These are phyloP conservation scores for Pelmatolapia mariae DNA, from an alignment of 2,113 vertebrate genomes.

Conservation along the genomic window DNA sequence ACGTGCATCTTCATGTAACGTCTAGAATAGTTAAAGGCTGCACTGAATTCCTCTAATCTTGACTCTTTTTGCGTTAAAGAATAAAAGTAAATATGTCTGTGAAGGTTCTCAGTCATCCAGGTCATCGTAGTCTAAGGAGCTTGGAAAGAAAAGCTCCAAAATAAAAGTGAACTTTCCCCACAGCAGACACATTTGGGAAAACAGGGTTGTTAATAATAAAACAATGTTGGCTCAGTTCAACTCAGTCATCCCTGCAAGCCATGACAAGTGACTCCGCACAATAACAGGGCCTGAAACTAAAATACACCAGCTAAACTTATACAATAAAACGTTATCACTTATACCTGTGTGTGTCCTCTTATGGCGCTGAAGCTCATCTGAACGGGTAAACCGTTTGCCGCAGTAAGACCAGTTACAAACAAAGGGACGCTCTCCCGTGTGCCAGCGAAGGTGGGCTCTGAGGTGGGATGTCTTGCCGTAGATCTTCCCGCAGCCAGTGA, in stretches of 20 bases:
- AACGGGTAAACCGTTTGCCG: conserved; percentile 94
- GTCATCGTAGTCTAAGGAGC: too few species aligned
- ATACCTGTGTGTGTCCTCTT: conserved; percentile 94
- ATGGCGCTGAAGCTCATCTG: conserved; percentile 93
- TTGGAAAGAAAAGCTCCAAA: too few species aligned
- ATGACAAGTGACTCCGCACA: background rate
- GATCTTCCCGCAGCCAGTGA: conserved; percentile 88
- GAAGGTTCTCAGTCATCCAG: too few species aligned
- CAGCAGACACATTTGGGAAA: background rate
- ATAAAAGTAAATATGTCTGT: background rate
- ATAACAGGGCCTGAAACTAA: background rate
- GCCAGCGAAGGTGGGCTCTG: conserved; percentile 92
- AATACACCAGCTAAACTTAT: background rate
- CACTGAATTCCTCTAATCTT: background rate
- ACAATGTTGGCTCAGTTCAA: background rate
- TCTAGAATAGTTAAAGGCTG: background rate
- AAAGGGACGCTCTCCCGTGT: conserved; percentile 93
- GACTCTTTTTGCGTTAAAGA: accelerated
- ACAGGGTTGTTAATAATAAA: background rate
- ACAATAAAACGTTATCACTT: background rate
- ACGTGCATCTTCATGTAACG: background rate
- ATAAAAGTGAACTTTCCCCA: background rate
- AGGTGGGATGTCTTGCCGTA: conserved; percentile 95
- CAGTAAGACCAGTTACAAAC: conserved; percentile 90
- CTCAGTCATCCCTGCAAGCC: background rate